These are phyloP conservation scores for Sarcophilus harrisii DNA, from an alignment of 2,797 vertebrate species.

Conservation along the genomic window DNA sequence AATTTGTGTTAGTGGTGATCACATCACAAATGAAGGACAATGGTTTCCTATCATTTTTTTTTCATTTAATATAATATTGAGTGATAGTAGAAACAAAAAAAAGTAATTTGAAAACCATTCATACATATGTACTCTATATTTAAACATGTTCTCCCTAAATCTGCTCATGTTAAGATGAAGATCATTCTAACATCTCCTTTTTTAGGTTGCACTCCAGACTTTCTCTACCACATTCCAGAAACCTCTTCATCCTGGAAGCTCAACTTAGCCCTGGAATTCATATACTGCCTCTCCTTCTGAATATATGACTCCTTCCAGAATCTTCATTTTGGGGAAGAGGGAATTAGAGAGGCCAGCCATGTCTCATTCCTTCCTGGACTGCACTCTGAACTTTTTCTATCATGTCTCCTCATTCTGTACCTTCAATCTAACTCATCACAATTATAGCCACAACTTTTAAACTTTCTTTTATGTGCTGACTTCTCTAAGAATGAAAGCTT, in stretches of 20 bases:
- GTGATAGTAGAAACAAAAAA: background rate
- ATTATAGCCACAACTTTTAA: background rate
- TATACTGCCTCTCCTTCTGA: background rate
- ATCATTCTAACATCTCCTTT: background rate
- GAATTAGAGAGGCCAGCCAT: background rate
- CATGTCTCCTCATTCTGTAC: background rate
- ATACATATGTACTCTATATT: background rate
- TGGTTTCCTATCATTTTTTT: background rate
- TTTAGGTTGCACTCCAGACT: background rate
- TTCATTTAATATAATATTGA: background rate
- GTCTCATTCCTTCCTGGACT: background rate
- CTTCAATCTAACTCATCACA: background rate
- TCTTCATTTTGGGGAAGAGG: background rate
- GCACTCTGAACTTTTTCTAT: background rate
- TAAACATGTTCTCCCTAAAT: background rate
- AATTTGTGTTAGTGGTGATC: background rate
- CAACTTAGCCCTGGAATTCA: background rate
- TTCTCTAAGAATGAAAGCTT: background rate
- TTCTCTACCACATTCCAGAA: background rate
- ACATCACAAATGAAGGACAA: background rate
- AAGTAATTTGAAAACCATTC: background rate
- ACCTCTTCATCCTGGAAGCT: background rate
- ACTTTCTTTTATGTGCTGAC: background rate
- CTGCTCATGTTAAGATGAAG: background rate
- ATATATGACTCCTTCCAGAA: background rate